Percentiles rank a stretch among this genome's conserved stretches.
These are phyloP conservation scores for Saiga tatarica DNA, from an alignment of 2,113 vertebrate genomes.

Conservation along the genomic window DNA sequence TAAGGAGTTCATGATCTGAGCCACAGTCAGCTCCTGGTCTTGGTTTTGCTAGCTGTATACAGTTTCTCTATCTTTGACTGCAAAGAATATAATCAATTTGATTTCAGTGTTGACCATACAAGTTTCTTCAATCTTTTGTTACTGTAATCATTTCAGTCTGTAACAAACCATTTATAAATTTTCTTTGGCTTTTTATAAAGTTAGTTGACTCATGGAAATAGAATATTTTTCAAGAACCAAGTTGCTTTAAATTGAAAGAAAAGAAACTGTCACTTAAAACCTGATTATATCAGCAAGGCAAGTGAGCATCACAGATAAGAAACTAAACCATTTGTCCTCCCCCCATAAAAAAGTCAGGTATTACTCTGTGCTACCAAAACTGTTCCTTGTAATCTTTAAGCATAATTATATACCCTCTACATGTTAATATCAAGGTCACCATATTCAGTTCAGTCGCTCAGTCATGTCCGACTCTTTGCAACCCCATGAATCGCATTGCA, in stretches of 20 bases:
- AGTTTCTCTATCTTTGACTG: too few species aligned
- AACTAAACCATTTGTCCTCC: not conserved
- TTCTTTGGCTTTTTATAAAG: slow-evolving; percentile 22
- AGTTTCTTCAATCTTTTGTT: not conserved
- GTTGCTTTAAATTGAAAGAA: slow-evolving; percentile 10
- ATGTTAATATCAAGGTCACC: not conserved
- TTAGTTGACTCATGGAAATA: not conserved
- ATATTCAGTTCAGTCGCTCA: not conserved
- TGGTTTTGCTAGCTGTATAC: too few species aligned
- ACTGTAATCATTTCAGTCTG: not conserved
- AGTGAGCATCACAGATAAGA: not conserved
- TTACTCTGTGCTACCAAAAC: not conserved
- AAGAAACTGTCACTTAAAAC: slow-evolving; percentile 5
- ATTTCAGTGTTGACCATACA: not conserved
- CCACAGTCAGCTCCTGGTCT: too few species aligned
- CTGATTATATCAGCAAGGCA: not conserved
- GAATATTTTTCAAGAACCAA: slow-evolving; percentile 30
- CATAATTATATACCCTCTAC: not conserved
- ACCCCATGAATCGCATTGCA: too few species aligned
- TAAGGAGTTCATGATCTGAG: too few species aligned
- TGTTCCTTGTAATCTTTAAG: not conserved
- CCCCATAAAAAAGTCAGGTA: not conserved
- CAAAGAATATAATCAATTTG: too few species aligned
- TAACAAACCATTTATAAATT: not conserved
- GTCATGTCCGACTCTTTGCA: too few species aligned